Conservation (phyloP, 2,888 invertebrate genomes). For the Pseudolycoriella hygida region DNA sequence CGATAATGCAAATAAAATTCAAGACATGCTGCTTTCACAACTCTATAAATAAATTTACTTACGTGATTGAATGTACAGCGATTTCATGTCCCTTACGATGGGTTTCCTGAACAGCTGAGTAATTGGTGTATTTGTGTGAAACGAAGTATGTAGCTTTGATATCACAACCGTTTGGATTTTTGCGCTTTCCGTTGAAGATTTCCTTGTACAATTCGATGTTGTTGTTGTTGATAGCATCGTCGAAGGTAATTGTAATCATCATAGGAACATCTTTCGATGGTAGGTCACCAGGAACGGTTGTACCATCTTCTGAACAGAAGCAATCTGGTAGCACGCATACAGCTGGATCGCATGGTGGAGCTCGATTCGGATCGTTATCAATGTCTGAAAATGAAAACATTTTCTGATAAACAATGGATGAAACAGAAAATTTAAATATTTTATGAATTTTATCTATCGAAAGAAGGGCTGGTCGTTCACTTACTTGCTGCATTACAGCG, state of each 20-base stretch:
- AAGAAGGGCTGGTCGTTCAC: too few species aligned
- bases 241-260: slow-evolving; percentile 89
- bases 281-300: slow-evolving; percentile 67
- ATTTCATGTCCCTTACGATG: slow-evolving; percentile 86
- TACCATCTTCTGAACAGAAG: slow-evolving; percentile 87
- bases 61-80: slow-evolving; percentile 86
- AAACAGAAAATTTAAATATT: too few species aligned
- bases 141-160: slow-evolving; percentile 85
- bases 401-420: too few species aligned
- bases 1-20: too few species aligned
- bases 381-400: slow-evolving; percentile 50
- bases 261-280: slow-evolving; percentile 75
- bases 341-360: slow-evolving; percentile 71
- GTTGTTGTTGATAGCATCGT: slow-evolving; percentile 89
- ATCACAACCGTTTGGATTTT: slow-evolving; percentile 85
- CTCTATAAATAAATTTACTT: slow-evolving; percentile 29
- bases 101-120: slow-evolving; percentile 82
- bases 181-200: slow-evolving; percentile 74
- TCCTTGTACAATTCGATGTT: slow-evolving; percentile 87
- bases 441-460: too few species aligned
- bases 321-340: slow-evolving; percentile 83
- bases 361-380: slow-evolving; percentile 84
- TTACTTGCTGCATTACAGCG: not conserved
- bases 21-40: too few species aligned
- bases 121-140: slow-evolving; percentile 86